A percentile compares a stretch with the other conserved stretches of the same genome.
Conservation (phyloP, 2,113 vertebrate genomes). For the Uria aalge region DNA sequence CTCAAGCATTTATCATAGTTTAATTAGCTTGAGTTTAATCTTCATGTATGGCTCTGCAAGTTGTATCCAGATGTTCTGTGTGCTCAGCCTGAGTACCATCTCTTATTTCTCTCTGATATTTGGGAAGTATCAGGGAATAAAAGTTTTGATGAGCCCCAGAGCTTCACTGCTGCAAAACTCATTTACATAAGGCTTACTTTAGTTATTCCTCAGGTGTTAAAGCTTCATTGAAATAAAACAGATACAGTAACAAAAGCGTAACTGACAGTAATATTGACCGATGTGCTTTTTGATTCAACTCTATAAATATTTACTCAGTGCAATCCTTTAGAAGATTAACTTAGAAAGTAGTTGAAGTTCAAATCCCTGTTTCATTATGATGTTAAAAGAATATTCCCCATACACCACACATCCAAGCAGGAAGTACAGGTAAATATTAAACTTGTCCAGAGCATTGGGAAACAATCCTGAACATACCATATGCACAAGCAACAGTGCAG, state of each 20-base stretch:
- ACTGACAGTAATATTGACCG: background rate
- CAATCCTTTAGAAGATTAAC: background rate
- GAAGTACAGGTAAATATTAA: background rate
- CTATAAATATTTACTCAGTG: constrained; percentile 39
- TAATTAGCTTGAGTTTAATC: background rate
- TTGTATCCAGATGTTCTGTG: background rate
- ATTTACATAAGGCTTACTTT: background rate
- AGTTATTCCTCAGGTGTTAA: background rate
- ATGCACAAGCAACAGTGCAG: background rate
- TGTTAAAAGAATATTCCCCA: background rate
- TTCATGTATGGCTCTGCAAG: background rate
- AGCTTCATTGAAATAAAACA: background rate
- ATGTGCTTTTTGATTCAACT: constrained; percentile 3
- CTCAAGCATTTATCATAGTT: background rate
- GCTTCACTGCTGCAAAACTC: background rate
- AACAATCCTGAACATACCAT: background rate
- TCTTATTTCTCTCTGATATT: background rate
- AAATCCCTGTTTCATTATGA: background rate
- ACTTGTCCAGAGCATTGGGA: background rate
- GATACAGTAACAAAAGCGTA: background rate
- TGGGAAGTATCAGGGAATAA: background rate
- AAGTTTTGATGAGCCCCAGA: background rate
- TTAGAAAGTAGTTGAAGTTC: background rate
- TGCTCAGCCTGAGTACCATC: background rate
- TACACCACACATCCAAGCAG: background rate